phyloP scores from a whole-genome alignment of 2,888 invertebrate species.

The Monochamus alternatus region DNA sequence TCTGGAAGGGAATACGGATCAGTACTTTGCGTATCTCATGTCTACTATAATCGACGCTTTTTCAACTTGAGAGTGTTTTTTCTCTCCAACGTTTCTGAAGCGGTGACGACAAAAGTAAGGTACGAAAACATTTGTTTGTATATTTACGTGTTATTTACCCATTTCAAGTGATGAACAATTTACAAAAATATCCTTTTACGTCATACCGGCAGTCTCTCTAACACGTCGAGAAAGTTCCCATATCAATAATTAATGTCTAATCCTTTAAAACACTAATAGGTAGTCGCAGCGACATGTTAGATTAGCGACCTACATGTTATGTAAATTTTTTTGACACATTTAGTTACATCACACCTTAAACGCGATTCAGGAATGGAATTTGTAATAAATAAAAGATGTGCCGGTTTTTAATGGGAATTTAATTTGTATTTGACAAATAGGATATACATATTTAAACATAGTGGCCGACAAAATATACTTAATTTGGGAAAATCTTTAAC shows the following conservation, averaged over 20 bases:
- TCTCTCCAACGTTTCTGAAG: neutral
- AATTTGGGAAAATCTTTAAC: no score
- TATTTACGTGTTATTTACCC: neutral
- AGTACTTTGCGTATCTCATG: neutral
- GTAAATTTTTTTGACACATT: slow-evolving; percentile 22
- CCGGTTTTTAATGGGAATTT: neutral
- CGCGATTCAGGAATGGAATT: neutral
- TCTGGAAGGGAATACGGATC: neutral
- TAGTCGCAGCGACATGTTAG: slow-evolving; percentile 10
- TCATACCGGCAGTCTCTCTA: neutral
- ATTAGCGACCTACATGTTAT: slow-evolving; percentile 13
- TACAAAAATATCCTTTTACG: slow-evolving; percentile 6
- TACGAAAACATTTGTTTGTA: slow-evolving; percentile 15
- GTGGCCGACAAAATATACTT: no score
- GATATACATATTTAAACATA: no score
- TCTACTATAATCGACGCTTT: neutral
- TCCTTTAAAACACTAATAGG: slow-evolving; percentile 15
- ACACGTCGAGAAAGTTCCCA: slow-evolving; percentile 16
- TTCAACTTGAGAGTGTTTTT: slow-evolving; percentile 21
- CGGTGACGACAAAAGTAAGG: slow-evolving; percentile 6
- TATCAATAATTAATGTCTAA: slow-evolving; percentile 20
- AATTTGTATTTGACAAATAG: neutral
- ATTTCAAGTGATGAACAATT: neutral
- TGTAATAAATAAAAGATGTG: neutral
- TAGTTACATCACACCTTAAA: slow-evolving; percentile 22